Percentiles rank a stretch among this genome's conserved stretches.
Conservation (phyloP, 2,797 vertebrate species). For the Loris lydekkerianus region DNA sequence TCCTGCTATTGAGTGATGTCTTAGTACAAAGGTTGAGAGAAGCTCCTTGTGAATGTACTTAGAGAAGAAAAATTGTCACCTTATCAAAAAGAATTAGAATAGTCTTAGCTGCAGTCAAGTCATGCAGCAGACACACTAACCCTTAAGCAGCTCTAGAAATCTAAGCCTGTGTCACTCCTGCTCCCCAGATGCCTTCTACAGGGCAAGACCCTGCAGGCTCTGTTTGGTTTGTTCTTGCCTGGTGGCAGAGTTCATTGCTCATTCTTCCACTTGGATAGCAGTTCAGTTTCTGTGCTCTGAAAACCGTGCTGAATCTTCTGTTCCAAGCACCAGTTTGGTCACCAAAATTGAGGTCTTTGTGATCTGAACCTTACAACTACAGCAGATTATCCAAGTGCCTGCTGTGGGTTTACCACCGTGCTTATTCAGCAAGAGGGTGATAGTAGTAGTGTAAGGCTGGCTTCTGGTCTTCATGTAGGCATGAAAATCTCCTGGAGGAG, state of each 20-base stretch:
- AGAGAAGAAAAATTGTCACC: slow-evolving; percentile 15
- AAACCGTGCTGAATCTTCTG: not conserved
- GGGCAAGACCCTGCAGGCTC: not conserved
- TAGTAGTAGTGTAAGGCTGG: not conserved
- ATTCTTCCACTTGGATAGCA: not conserved
- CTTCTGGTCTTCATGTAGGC: not conserved
- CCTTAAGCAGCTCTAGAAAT: not conserved
- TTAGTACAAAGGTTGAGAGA: not conserved
- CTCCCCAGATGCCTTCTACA: not conserved
- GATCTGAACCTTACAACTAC: not conserved
- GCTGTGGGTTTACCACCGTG: accelerated
- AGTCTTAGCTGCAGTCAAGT: not conserved
- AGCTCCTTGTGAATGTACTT: not conserved
- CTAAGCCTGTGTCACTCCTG: not conserved
- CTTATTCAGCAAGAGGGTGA: not conserved
- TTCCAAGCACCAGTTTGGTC: not conserved
- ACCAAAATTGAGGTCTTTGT: not conserved
- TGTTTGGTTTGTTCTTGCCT: not conserved
- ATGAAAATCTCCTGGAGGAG: not conserved
- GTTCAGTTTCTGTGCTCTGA: not conserved
- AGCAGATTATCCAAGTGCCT: accelerated
- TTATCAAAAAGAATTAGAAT: slow-evolving; percentile 21
- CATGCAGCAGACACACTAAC: not conserved
- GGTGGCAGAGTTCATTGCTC: not conserved
- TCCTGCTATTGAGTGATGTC: not conserved